Conservation (phyloP, 2,888 invertebrate species). For the Exocentrus adspersus region DNA sequence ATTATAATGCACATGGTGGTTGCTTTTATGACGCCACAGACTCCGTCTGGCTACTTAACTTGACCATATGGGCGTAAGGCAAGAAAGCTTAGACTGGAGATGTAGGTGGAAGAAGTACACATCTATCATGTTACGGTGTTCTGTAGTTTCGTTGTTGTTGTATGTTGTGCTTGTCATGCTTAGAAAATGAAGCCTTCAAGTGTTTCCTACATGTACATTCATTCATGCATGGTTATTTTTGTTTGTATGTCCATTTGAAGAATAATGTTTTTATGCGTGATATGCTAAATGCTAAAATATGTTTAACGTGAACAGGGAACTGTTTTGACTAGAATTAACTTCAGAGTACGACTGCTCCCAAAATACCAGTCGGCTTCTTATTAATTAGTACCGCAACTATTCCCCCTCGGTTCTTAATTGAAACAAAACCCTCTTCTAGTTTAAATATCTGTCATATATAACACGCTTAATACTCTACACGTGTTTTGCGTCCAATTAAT, state of each 20-base stretch:
- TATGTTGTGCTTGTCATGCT: background rate
- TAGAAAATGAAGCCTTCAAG: background rate
- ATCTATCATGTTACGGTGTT: slow-evolving; percentile 4
- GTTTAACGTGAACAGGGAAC: too few species aligned
- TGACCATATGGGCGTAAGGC: slow-evolving; percentile 27
- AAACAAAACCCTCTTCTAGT: slow-evolving; percentile 7
- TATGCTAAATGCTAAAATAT: too few species aligned
- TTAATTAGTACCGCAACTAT: slow-evolving; percentile 5
- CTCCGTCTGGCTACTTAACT: slow-evolving; percentile 27
- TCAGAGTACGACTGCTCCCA: slow-evolving; percentile 3
- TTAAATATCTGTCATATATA: slow-evolving; percentile 14
- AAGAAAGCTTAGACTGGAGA: background rate
- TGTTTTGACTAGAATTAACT: slow-evolving; percentile 12
- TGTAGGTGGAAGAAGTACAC: slow-evolving; percentile 9
- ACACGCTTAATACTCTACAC: background rate
- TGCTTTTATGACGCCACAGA: slow-evolving; percentile 26
- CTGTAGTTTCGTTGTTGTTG: background rate
- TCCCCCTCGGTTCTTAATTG: slow-evolving; percentile 5
- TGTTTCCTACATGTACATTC: background rate
- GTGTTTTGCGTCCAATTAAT: slow-evolving; percentile 12
- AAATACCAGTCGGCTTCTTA: slow-evolving; percentile 9
- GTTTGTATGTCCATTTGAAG: too few species aligned
- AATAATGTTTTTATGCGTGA: too few species aligned
- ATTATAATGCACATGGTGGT: slow-evolving; percentile 26
- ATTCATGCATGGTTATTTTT: too few species aligned